phyloP scores from a whole-genome alignment of 2,113 vertebrate genomes.

The Chaetura pelagica region DNA sequence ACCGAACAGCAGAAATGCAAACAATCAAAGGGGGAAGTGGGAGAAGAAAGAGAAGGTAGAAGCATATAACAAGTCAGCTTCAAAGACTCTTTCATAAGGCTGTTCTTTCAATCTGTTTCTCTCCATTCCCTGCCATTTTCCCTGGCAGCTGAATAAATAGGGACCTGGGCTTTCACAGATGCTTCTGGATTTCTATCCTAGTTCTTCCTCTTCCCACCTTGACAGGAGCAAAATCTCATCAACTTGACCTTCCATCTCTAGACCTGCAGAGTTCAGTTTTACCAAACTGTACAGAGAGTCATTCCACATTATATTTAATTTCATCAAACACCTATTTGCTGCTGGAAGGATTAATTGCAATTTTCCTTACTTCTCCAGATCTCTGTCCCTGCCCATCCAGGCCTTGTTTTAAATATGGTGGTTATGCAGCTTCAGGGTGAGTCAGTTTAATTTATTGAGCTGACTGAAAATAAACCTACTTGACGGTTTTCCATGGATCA shows the following conservation, averaged over 20 bases:
- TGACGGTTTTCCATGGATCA: neutral
- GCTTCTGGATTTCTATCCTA: neutral
- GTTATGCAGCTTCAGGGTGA: neutral
- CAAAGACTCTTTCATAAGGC: neutral
- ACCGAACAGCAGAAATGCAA: neutral
- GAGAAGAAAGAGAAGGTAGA: neutral
- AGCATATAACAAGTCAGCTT: neutral
- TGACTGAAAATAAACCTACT: neutral
- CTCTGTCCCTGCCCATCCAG: neutral
- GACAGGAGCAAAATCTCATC: neutral
- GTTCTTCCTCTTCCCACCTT: neutral
- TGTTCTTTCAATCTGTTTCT: neutral
- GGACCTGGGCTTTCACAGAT: neutral
- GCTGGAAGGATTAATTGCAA: neutral
- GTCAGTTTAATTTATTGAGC: neutral
- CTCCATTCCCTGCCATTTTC: neutral
- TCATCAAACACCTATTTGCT: neutral
- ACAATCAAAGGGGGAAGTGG: neutral
- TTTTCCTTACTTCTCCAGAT: neutral
- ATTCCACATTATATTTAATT: neutral
- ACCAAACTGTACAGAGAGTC: neutral
- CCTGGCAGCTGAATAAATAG: neutral
- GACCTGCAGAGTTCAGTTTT: neutral
- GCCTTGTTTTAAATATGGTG: neutral
- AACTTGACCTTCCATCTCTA: neutral